Evolutionary conservation across 2,113 vertebrate species (phyloP).

Genomic region (Corythornis vintsioides): DNA sequence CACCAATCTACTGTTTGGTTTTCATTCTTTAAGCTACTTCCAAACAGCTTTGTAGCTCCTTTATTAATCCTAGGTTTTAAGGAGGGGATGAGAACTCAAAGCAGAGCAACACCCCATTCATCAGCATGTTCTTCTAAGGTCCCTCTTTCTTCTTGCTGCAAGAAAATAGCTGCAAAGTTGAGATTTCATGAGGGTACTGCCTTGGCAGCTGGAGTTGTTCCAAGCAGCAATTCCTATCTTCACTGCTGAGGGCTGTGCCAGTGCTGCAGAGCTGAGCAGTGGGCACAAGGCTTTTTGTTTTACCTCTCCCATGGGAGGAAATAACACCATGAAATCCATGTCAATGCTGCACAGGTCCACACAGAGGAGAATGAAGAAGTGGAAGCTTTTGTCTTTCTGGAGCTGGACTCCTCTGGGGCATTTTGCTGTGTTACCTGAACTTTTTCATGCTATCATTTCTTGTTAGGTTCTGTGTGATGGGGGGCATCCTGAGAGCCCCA

Average conservation of each 20-base stretch:
- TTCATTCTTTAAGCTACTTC: not conserved
- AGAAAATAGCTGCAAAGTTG: not conserved
- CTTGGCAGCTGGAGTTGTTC: rapidly evolving
- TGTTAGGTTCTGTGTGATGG: not conserved
- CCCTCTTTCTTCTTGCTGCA: not conserved
- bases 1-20: not conserved
- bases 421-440: not conserved
- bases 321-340: rapidly evolving
- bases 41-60: not conserved
- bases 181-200: not conserved
- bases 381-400: not conserved
- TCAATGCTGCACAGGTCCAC: not conserved
- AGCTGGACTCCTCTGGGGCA: not conserved
- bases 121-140: not conserved
- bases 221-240: too few relatives aligned
- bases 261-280: not conserved
- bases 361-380: not conserved
- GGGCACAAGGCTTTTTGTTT: not conserved
- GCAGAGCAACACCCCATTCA: not conserved
- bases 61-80: not conserved
- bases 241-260: rapidly evolving
- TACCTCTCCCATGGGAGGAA: not conserved
- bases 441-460: not conserved
- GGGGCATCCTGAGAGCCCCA: not conserved
- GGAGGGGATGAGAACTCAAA: not conserved